These are phyloP conservation scores for Lamellibrachia luymesi DNA, from an alignment of 1,140 invertebrate species.

Conservation along the genomic window DNA sequence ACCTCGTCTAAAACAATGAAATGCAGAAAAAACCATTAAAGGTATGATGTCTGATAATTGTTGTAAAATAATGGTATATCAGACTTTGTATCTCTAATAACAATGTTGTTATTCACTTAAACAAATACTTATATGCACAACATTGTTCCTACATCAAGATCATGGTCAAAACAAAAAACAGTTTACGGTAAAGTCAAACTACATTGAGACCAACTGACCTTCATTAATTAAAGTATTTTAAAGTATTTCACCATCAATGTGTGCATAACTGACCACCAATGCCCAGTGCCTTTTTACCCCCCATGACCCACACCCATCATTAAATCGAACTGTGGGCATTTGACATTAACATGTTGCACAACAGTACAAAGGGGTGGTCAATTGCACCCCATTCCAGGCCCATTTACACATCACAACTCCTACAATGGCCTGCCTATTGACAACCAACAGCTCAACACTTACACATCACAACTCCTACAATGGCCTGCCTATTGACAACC, in stretches of 20 bases:
- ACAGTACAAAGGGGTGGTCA: not conserved
- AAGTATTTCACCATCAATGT: not conserved
- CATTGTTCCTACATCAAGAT: no score
- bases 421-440: not conserved
- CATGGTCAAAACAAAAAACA: no score
- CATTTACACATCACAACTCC: not conserved
- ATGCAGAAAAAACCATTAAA: no score
- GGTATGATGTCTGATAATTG: no score
- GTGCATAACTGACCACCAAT: not conserved
- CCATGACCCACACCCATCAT: not conserved
- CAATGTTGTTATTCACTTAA: no score
- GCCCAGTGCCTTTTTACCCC: not conserved
- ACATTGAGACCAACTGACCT: no score
- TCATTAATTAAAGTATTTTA: not conserved
- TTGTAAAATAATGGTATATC: no score
- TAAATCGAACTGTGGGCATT: not conserved
- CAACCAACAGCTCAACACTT: not conserved
- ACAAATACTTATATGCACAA: no score
- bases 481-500: not conserved
- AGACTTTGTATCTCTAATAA: no score
- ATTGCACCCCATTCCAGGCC: not conserved
- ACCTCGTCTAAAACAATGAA: no score
- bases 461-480: not conserved
- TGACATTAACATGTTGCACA: not conserved
- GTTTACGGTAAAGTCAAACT: no score